Conservation (phyloP, 2,797 vertebrate genomes). For the Fratercula arctica region DNA sequence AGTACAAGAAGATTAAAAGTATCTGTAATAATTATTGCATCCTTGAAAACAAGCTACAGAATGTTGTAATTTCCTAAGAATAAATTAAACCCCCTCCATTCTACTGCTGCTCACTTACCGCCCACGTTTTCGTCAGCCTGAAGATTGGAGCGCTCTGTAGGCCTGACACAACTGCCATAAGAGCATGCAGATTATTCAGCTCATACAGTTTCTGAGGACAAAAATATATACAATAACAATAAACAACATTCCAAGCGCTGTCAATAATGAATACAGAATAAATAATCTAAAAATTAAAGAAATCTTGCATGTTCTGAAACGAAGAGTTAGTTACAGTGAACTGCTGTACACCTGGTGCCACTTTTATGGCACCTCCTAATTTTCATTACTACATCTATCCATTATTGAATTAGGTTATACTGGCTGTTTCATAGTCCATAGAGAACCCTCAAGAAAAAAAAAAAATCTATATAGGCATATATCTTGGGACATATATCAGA, state of each 20-base stretch:
- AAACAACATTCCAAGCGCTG: not conserved
- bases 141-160: constrained; percentile 98
- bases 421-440: not conserved
- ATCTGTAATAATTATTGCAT: not conserved
- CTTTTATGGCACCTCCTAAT: not conserved
- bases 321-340: not conserved
- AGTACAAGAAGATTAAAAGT: not conserved
- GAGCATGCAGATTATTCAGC: constrained; percentile 96
- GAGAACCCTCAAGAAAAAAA: not conserved
- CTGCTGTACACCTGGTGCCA: not conserved
- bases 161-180: constrained; percentile 96
- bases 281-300: not conserved
- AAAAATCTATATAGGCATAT: not conserved
- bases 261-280: not conserved
- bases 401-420: not conserved
- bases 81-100: not conserved
- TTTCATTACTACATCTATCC: not conserved
- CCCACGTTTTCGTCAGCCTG: constrained; percentile 97
- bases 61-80: not conserved
- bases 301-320: not conserved
- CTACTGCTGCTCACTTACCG: constrained; percentile 83
- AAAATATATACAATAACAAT: not conserved
- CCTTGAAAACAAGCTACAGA: not conserved
- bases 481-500: not conserved
- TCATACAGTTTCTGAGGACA: constrained; percentile 92